Percentiles rank a stretch among this genome's conserved stretches.
Conservation (phyloP, 2,888 invertebrate species). For the Idaea straminata region DNA sequence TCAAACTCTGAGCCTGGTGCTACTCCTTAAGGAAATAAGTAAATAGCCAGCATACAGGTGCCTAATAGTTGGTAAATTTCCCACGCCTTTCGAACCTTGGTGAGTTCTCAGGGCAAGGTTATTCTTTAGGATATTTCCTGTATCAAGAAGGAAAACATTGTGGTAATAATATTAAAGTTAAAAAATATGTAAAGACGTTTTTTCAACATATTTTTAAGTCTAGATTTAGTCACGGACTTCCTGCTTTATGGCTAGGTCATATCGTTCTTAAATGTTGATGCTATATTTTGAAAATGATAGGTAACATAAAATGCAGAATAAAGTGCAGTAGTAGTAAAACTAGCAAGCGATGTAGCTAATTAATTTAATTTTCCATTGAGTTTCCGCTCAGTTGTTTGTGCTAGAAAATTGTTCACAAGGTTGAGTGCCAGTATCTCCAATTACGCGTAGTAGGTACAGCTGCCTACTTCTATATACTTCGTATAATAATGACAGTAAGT, state of each 20-base stretch:
- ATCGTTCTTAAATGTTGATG: too few relatives aligned
- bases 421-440: not conserved
- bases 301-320: not conserved
- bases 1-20: too few relatives aligned
- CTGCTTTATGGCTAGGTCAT: too few relatives aligned
- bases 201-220: too few relatives aligned
- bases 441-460: not conserved
- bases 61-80: not conserved
- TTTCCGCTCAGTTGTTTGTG: constrained; percentile 1
- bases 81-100: not conserved
- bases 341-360: constrained; percentile 9
- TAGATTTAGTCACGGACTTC: too few relatives aligned
- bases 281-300: constrained; percentile 5
- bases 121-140: constrained; percentile 2
- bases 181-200: too few relatives aligned
- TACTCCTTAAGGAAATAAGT: too few relatives aligned
- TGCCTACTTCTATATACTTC: too few relatives aligned
- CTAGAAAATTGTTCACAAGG: constrained; percentile 3
- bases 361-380: constrained; percentile 3
- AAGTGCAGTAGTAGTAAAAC: constrained; percentile 7
- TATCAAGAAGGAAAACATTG: too few relatives aligned
- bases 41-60: too few relatives aligned
- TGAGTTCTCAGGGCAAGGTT: not conserved
- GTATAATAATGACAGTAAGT: too few relatives aligned
- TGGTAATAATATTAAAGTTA: too few relatives aligned